Base-by-base conservation (phyloP, 2,113 vertebrate species). In the Platanista minor region DNA sequence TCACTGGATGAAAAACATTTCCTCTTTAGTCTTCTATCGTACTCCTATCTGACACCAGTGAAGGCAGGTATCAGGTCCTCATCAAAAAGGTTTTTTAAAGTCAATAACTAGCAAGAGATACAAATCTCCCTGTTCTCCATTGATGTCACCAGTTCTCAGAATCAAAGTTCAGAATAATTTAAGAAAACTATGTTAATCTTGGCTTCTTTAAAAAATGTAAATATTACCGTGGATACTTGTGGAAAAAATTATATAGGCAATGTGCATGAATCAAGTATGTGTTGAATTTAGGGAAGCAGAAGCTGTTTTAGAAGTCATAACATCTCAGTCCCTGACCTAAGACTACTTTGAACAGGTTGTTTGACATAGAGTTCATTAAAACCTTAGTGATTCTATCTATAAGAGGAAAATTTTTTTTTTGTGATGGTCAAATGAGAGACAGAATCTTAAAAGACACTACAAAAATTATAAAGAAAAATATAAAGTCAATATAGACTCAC, bases 1-100 rank as follows among this genome's bases (percentile, higher is more conserved):
- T 74, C 88, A 98, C 33, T 96, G 74, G 88, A 97, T 97, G 86
- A 96, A 98, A 97, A 94, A 96, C 89, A 64, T 46, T 71, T 90
- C 62, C 52, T 98, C 36, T 74, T 94, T 77, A 41, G 90, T 95
- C 87, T 90, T 78, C 46, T 77, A 95, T 97, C 54, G 46, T 27
- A 4, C 94, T 97, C 74, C 95, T 97, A 27, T 94, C 94, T 97
- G 93, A 83, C 83, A 93, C 36, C 67, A 83, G 29, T 13, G 54
- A 94, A 91, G 64, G 67, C 17, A 46, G 39, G 93, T 90, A 94
- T 29, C 84, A 97, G 31, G 31, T 96, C n/a, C 92, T 69, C 21
- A 91, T 69, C 49, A 59, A 69, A 95, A 94, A 92, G 52, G 33
- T 78, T 84, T 88, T 82, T 93, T 27, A 36, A 94, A 94, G 78